Conservation (phyloP, 2,888 invertebrate species). For the Andrena praecox region DNA sequence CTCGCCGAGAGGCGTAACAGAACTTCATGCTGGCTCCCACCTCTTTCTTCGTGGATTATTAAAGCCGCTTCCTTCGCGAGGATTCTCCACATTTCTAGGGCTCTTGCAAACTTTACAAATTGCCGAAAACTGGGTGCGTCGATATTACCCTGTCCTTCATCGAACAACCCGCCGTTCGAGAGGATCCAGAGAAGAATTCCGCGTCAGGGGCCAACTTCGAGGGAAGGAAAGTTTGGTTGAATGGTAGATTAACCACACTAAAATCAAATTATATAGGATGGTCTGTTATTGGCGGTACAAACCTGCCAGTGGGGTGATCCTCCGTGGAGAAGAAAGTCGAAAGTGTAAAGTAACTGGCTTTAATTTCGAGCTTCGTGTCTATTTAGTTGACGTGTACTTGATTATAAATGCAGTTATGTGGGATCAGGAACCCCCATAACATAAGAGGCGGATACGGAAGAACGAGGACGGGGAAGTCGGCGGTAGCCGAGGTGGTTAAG, state of each 20-base stretch:
- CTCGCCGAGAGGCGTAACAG: constrained; percentile 51
- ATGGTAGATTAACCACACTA: neutral
- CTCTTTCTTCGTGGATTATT: constrained; percentile 56
- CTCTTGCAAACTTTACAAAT: constrained; percentile 47
- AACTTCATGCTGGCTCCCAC: constrained; percentile 52
- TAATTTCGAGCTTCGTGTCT: too few relatives aligned
- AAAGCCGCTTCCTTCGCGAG: constrained; percentile 41
- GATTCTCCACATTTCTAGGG: constrained; percentile 40
- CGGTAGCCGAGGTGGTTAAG: too few relatives aligned
- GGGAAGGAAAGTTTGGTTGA: constrained; percentile 9
- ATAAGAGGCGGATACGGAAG: too few relatives aligned
- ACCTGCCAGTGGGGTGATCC: too few relatives aligned
- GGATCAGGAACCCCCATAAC: too few relatives aligned
- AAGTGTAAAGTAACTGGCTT: too few relatives aligned
- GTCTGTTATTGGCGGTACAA: too few relatives aligned
- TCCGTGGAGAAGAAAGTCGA: neutral
- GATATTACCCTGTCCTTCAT: constrained; percentile 31
- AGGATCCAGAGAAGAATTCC: neutral
- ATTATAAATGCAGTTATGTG: too few relatives aligned
- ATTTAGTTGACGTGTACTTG: too few relatives aligned
- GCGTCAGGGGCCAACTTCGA: neutral
- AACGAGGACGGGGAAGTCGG: too few relatives aligned
- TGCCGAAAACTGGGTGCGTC: constrained; percentile 23
- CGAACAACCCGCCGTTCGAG: neutral
- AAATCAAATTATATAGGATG: neutral